Percentiles rank a stretch among this genome's conserved stretches.
phyloP scores from a whole-genome alignment of 2,113 vertebrate genomes.

The Neogobius melanostomus region DNA sequence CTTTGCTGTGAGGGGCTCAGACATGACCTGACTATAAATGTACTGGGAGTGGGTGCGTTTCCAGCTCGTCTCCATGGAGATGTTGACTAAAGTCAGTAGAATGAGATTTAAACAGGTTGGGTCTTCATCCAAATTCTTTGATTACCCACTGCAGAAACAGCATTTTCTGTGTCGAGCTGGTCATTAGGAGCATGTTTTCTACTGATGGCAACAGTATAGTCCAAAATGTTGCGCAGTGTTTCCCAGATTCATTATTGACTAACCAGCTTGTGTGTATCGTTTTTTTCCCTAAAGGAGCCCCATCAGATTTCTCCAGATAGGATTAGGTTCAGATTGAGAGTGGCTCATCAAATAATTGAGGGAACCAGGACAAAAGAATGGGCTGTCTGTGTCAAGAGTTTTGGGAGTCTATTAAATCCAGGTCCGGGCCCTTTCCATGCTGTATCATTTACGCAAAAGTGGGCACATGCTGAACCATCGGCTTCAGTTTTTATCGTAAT shows the following conservation, averaged over 20 bases:
- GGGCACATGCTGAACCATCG: too few relatives aligned
- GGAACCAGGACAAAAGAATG: conserved; percentile 8
- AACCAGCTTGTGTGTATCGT: conserved; percentile 12
- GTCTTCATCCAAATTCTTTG: too few relatives aligned
- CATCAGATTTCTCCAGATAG: conserved; percentile 42
- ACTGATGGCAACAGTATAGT: too few relatives aligned
- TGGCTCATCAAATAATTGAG: background rate
- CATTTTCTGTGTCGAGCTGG: too few relatives aligned
- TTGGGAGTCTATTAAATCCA: background rate
- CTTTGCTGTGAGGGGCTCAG: too few relatives aligned
- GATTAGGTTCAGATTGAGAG: conserved; percentile 1
- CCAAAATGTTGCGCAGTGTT: background rate
- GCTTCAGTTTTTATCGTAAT: too few relatives aligned
- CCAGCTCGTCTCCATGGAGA: too few relatives aligned
- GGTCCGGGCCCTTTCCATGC: background rate
- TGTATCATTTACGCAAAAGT: background rate
- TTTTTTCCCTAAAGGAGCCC: conserved; percentile 3
- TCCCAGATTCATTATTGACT: conserved; percentile 41
- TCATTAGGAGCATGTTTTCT: background rate
- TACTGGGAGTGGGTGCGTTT: too few relatives aligned
- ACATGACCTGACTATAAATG: too few relatives aligned
- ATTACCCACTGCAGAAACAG: too few relatives aligned
- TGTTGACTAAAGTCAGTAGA: too few relatives aligned
- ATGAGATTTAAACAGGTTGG: too few relatives aligned
- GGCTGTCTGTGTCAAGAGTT: background rate